Conservation (phyloP, 2,113 vertebrate species). For the Stigmatopora argus region DNA sequence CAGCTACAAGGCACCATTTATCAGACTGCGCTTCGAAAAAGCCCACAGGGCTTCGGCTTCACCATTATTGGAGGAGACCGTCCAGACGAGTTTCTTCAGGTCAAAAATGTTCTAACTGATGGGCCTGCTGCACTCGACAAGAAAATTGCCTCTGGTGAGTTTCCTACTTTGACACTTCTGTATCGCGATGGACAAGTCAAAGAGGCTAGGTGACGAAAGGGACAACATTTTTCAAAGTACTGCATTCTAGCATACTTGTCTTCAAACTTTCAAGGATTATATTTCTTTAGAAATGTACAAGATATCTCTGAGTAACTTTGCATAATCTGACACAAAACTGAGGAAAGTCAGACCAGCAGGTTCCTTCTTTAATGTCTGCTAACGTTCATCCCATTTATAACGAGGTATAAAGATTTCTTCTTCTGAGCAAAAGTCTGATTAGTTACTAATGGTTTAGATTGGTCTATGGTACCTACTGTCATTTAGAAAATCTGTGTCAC, state of each 20-base stretch:
- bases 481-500: neutral
- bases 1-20: conserved; percentile 86
- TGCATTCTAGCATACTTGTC: neutral
- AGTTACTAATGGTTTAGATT: neutral
- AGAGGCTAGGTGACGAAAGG: neutral
- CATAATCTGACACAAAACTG: neutral
- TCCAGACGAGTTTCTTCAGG: conserved; percentile 94
- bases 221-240: neutral
- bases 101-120: conserved; percentile 92
- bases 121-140: conserved; percentile 92
- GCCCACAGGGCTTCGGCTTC: conserved; percentile 91
- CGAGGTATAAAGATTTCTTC: neutral
- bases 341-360: neutral
- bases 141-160: conserved; percentile 86
- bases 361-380: neutral
- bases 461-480: conserved; percentile 4
- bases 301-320: neutral
- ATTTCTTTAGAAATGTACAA: neutral
- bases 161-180: neutral
- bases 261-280: neutral
- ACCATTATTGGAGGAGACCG: conserved; percentile 98
- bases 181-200: neutral
- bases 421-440: neutral
- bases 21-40: conserved; percentile 84
- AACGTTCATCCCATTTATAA: neutral